These are phyloP conservation scores for Apamea crenata DNA, from an alignment of 2,888 invertebrate genomes.

Conservation along the genomic window DNA sequence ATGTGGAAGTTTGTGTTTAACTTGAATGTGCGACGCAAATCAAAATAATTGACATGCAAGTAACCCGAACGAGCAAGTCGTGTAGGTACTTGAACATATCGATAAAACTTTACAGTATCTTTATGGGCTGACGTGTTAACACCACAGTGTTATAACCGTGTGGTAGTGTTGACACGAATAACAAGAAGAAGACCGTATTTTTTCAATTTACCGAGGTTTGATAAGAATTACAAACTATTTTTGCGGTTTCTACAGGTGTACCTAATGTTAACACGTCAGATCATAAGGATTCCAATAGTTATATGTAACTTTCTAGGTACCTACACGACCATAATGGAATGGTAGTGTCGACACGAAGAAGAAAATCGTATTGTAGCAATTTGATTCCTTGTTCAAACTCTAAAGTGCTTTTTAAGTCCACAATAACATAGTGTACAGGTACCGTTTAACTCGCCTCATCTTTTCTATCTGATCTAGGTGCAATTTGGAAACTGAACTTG, in stretches of 20 bases:
- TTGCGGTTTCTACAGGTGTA: too few species aligned
- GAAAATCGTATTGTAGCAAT: background rate
- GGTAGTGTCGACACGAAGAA: background rate
- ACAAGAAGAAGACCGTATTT: too few species aligned
- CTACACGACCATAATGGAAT: background rate
- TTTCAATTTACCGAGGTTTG: too few species aligned
- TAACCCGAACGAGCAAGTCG: background rate
- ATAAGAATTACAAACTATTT: too few species aligned
- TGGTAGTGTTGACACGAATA: too few species aligned
- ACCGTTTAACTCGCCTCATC: background rate
- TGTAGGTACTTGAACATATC: too few species aligned
- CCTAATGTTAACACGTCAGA: too few species aligned
- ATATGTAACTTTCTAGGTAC: background rate
- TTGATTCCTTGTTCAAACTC: background rate
- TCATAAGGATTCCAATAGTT: too few species aligned
- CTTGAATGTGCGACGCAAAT: background rate
- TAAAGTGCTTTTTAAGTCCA: background rate
- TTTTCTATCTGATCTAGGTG: background rate
- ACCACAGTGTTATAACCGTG: too few species aligned
- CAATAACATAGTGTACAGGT: background rate
- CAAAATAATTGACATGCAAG: background rate
- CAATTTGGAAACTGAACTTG: background rate
- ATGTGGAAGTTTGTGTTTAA: slow-evolving; percentile 4
- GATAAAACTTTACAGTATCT: background rate
- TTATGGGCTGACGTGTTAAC: background rate